phyloP scores from a whole-genome alignment of 2,113 vertebrate genomes.

The Stegastes partitus region DNA sequence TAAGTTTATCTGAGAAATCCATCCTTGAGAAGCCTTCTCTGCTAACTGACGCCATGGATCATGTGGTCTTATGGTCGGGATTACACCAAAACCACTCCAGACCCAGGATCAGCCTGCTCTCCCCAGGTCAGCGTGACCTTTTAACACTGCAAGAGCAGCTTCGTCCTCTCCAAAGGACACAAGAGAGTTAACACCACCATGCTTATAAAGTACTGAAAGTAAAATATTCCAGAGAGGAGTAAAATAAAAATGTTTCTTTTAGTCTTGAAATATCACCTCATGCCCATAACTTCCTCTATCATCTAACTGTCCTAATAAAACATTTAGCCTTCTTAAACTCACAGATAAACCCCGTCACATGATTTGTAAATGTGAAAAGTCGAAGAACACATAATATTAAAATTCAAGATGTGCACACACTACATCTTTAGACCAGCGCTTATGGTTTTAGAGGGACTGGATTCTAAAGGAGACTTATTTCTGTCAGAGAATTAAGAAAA shows the following conservation, averaged over 20 bases:
- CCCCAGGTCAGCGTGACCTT: constrained; percentile 47
- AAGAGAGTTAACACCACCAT: neutral
- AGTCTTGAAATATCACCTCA: neutral
- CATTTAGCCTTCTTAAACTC: neutral
- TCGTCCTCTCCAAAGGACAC: constrained; percentile 46
- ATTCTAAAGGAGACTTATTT: neutral
- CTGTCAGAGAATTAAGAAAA: constrained; percentile 5
- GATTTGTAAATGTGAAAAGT: neutral
- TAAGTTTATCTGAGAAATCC: neutral
- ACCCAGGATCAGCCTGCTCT: constrained; percentile 29
- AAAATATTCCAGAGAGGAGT: neutral
- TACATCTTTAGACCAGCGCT: neutral
- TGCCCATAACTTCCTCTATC: neutral
- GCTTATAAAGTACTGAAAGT: neutral
- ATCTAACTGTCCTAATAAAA: neutral
- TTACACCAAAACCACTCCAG: constrained; percentile 31
- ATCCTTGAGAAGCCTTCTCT: neutral
- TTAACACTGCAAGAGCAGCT: constrained; percentile 33
- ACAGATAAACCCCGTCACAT: neutral
- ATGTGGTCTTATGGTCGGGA: constrained; percentile 37
- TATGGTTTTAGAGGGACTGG: neutral
- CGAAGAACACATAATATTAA: neutral
- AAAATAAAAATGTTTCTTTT: too few relatives aligned
- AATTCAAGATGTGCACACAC: neutral
- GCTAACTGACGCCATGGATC: constrained; percentile 26